Base-by-base conservation (phyloP, 2,888 invertebrate genomes). In the Dugesia japonica region DNA sequence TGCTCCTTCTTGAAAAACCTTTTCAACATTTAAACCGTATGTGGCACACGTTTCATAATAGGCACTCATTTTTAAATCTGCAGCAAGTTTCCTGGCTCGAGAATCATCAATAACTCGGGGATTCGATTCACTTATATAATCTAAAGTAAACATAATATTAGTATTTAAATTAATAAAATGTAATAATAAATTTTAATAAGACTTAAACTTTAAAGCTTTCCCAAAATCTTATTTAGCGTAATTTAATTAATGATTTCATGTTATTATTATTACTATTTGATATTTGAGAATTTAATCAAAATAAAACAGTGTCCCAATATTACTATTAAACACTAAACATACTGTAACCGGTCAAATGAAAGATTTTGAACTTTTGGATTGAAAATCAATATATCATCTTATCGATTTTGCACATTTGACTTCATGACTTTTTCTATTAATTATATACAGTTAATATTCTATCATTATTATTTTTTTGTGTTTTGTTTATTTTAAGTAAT, bases 11-110 rank as follows among this genome's bases (percentile, higher is more conserved):
- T 95, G 94, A 87, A 97, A 97, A 80, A 97, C 94, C 82, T 92
- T 88, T 85, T 97, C 95, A 77, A 97, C 95, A 86, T 97, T 95
- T 81, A 94, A 89, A 80, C 95, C 95, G 86, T 94, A 94, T 80
- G 94, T 94, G 83, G 95, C 94, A 85, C 94, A 94, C 73, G 95
- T 95, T 87, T 97, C 97, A 85, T 94, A 95, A 87, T 97, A 94
- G 77, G 92, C 90, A 87, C 94, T 94, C 84, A 92, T 89, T 86
- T 92, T 91, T 84, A 95, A 88, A 86, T 94, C 94, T 83, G 89
- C 90, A 80, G 94, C 92, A 85, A 95, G 86, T 87, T 94, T 94
- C 82, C 93, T 88, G 80, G 94, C 95, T 80, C 94, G 88, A 79
- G 91, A 89, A 86, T 97, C 95, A 85, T 94, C 94, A 83, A 97